Evolutionary conservation across 2,888 invertebrate genomes (phyloP), one percentile per base, ranked within the genome.

Genomic region (Ophion ventricosus): DNA sequence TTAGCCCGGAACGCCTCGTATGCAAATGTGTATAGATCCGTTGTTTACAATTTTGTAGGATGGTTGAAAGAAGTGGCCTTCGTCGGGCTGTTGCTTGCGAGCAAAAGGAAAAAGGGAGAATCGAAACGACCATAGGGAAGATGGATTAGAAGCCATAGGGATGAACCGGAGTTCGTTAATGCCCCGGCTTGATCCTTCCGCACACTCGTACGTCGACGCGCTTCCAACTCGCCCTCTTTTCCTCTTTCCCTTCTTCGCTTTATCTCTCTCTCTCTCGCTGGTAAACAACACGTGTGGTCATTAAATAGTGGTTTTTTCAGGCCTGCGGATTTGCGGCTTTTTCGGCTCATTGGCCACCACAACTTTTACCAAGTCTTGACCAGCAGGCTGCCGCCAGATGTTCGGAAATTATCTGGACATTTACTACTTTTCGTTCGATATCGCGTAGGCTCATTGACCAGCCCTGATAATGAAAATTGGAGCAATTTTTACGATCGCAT

Each of bases 121-220:
- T 76, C 67, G 83, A 75, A 84, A 86, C 82, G 80, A 85, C 86
- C 85, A 82, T 81, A 83, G 85, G 79, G 85, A 72, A 84, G 64
- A 78, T 85, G 86, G 88, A 87, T 88, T 87, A 87, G 88, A 89
- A 89, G 87, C 88, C 88, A 77, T 49, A 82, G 35, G 82, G 67
- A 75, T 73, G 72, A 81, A 74, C 78, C 67, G 57, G 63, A 69
- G 75, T 76, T 49, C 66, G 77, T 78, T 82, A 75, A 80, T 72
- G 35, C 78, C 54, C 54, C 54, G 63, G 23, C 63, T 43, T 56
- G 69, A 80, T 79, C 67, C 78, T 35, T 72, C 43, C 61, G 23
- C 75, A 72, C 79, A 79, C 73, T 78, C 75, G 63, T 40, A 64
- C 67, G 26, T 72, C 25, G 25, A 72, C 70, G 56, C 56, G 25